Evolutionary conservation across 2,113 vertebrate genomes (phyloP).

Genomic region (Pao palembangensis): DNA sequence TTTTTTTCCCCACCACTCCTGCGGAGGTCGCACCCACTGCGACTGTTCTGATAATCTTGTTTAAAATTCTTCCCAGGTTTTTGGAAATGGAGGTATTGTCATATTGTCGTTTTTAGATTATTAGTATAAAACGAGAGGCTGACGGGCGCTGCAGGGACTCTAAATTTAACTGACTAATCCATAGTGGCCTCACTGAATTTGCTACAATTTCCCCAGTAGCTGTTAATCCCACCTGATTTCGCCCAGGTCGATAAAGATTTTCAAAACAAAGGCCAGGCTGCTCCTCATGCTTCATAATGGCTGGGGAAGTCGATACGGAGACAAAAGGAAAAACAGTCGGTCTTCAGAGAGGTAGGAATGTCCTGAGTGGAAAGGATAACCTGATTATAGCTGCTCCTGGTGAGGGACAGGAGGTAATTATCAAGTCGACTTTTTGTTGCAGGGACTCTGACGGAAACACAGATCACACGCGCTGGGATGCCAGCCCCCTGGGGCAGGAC

Average conservation of each 20-base stretch:
- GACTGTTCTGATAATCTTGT: too few species aligned
- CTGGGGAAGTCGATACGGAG: conserved; percentile 17
- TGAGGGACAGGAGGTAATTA: conserved; percentile 60
- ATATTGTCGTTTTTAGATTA: not conserved
- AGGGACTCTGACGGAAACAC: conserved; percentile 32
- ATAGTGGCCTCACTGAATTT: not conserved
- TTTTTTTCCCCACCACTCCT: too few species aligned
- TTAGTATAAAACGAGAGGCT: conserved; percentile 1
- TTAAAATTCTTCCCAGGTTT: too few species aligned
- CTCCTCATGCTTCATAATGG: conserved; percentile 10
- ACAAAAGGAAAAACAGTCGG: conserved; percentile 27
- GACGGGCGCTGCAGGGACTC: not conserved
- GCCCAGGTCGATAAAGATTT: conserved; percentile 6
- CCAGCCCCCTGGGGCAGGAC: conserved; percentile 36
- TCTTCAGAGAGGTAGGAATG: conserved; percentile 47
- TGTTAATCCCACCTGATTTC: conserved; percentile 5
- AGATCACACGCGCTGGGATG: conserved; percentile 48
- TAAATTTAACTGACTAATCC: not conserved
- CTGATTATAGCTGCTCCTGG: conserved; percentile 55
- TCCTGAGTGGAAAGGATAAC: conserved; percentile 63
- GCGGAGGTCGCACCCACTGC: too few species aligned
- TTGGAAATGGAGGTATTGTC: not conserved
- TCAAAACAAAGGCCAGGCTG: conserved; percentile 4
- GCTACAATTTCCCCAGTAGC: not conserved
- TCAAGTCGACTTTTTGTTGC: conserved; percentile 43